phyloP scores from a whole-genome alignment of 1,140 invertebrate genomes.

The Drosophila watanabei region DNA sequence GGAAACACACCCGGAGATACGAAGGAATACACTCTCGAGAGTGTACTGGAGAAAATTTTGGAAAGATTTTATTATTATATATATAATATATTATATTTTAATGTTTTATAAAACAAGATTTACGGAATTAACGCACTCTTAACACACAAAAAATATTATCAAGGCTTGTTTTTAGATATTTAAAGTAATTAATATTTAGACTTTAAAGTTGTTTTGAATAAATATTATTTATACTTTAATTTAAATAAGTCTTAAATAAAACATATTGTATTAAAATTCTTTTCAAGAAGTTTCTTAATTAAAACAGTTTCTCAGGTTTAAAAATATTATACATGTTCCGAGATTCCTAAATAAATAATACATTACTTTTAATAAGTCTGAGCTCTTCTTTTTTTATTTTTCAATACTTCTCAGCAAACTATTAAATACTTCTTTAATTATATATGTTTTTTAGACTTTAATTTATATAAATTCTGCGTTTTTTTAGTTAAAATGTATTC shows the following conservation, averaged over 20 bases:
- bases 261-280: too few relatives aligned
- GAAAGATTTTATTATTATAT: neutral
- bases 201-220: too few relatives aligned
- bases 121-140: neutral
- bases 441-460: neutral
- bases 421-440: neutral
- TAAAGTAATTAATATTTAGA: neutral
- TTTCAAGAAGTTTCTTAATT: too few relatives aligned
- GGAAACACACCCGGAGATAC: slow-evolving; percentile 14
- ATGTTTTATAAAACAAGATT: too few relatives aligned
- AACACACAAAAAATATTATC: too few relatives aligned
- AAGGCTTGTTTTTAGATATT: neutral
- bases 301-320: too few relatives aligned
- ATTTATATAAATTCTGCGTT: neutral
- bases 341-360: too few relatives aligned
- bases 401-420: too few relatives aligned
- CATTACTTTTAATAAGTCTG: too few relatives aligned
- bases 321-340: too few relatives aligned
- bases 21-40: neutral
- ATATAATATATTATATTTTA: too few relatives aligned
- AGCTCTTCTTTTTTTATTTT: too few relatives aligned
- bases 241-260: neutral
- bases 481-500: neutral
- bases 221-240: neutral
- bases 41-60: neutral